Evolutionary conservation across 2,113 vertebrate genomes (phyloP).

Genomic region (Forbesichthys papilliferus): DNA sequence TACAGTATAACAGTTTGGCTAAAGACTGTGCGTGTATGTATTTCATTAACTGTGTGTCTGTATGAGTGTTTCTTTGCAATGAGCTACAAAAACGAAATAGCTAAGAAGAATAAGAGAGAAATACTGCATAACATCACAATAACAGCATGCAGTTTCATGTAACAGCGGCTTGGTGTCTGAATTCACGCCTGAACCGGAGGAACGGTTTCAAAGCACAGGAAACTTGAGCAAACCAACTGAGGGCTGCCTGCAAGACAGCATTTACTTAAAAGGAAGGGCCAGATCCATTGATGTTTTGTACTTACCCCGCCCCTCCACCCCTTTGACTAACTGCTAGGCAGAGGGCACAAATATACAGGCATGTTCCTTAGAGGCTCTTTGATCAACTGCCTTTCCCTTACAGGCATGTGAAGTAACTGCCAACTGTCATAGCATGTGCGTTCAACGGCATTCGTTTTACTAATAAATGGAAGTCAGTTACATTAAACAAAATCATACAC

Average conservation of each 20-base stretch:
- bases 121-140: slow-evolving; percentile 40
- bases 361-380: slow-evolving; percentile 67
- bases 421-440: slow-evolving; percentile 13
- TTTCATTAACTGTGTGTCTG: slow-evolving; percentile 42
- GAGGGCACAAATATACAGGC: slow-evolving; percentile 67
- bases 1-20: slow-evolving; percentile 46
- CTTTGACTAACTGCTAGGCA: slow-evolving; percentile 72
- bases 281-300: slow-evolving; percentile 65
- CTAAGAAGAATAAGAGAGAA: not conserved
- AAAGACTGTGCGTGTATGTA: slow-evolving; percentile 24
- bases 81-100: slow-evolving; percentile 8
- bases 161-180: slow-evolving; percentile 55
- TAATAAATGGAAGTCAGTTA: slow-evolving; percentile 27
- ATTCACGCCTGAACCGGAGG: slow-evolving; percentile 66
- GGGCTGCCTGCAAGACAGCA: slow-evolving; percentile 77
- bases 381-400: slow-evolving; percentile 59
- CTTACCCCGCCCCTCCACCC: slow-evolving; percentile 55
- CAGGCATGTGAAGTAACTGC: slow-evolving; percentile 49
- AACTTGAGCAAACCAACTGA: slow-evolving; percentile 76
- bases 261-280: slow-evolving; percentile 73
- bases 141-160: slow-evolving; percentile 41
- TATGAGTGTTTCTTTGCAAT: slow-evolving; percentile 27
- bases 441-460: slow-evolving; percentile 22
- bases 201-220: slow-evolving; percentile 81
- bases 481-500: not conserved